Evolutionary conservation across 2,888 invertebrate genomes (phyloP), one percentile per base, ranked within the genome.

Genomic region (Malthinus seriepunctatus): DNA sequence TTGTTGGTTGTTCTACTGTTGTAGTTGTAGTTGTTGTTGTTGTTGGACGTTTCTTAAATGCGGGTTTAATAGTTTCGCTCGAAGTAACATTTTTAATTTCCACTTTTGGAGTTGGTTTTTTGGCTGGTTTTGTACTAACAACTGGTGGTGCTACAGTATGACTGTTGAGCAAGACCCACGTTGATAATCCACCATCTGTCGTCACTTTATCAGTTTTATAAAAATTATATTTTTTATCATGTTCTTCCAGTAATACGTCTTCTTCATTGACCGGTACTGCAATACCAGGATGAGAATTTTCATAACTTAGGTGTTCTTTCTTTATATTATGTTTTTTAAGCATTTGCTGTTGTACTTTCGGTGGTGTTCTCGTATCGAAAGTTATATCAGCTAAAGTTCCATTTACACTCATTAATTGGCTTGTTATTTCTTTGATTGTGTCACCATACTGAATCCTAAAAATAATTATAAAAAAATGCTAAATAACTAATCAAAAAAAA

Each of bases 111-210:
- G 67, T 51, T 62, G 64, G 66, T 2, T 63, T 56, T 60, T 72
- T 72, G 35, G 64, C 66, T 8, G 70, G 62, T 0, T 73, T 62
- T 56, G 68, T 56, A 0, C 78, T 78, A 8, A 69, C 55, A 8
- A 71, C 67, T 3, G 68, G 46, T 11, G 61, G 61, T 5, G 59
- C 37, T n/a, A 59, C 58, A 0, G 62, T 73, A 11, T 80, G 81
- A 7, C 83, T 82, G 68, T 88, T 89, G 11, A 91, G 74, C 11
- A 90, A 79, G 60, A 90, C 86, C 91, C 90, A 91, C 0, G 91
- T 90, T 0, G 90, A 90, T 60, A 90, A 81, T 1, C 89, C 89
- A 71, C 85, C 86, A 51, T 83, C 15, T 83, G 83, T 46, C 82
- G 89, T 55, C 81, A 86, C 54, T 80, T 78, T 70, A 66, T 73